Evolutionary conservation across 2,113 vertebrate genomes (phyloP).

Genomic region (Chionodraco myersi): DNA sequence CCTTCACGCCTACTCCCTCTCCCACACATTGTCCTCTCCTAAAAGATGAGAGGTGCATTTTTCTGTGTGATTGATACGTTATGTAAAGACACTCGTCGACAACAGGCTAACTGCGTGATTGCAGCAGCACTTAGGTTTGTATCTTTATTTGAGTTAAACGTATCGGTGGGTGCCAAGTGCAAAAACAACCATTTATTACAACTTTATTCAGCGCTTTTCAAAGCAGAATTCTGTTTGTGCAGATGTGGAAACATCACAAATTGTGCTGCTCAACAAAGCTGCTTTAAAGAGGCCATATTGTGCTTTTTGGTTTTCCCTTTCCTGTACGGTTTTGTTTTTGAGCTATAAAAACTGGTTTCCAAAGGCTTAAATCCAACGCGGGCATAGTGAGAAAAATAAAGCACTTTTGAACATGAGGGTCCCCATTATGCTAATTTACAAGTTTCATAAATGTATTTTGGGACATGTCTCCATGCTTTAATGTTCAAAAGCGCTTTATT

Average conservation of each 20-base stretch:
- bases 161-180: slow-evolving; percentile 20
- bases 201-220: slow-evolving; percentile 4
- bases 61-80: slow-evolving; percentile 68
- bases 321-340: no score
- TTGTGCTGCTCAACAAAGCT: background rate
- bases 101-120: slow-evolving; percentile 37
- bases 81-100: slow-evolving; percentile 72
- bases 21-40: slow-evolving; percentile 77
- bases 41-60: slow-evolving; percentile 75
- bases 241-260: slow-evolving; percentile 2
- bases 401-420: no score
- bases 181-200: background rate
- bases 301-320: no score
- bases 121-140: slow-evolving; percentile 31
- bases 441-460: no score
- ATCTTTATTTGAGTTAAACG: slow-evolving; percentile 39
- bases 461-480: no score
- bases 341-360: no score
- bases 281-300: background rate
- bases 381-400: no score
- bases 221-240: background rate
- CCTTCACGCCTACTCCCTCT: slow-evolving; percentile 74
- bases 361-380: no score
- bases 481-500: no score
- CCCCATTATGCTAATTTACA: no score